Conservation (phyloP, 2,888 invertebrate species). For the Spialia ferax region DNA sequence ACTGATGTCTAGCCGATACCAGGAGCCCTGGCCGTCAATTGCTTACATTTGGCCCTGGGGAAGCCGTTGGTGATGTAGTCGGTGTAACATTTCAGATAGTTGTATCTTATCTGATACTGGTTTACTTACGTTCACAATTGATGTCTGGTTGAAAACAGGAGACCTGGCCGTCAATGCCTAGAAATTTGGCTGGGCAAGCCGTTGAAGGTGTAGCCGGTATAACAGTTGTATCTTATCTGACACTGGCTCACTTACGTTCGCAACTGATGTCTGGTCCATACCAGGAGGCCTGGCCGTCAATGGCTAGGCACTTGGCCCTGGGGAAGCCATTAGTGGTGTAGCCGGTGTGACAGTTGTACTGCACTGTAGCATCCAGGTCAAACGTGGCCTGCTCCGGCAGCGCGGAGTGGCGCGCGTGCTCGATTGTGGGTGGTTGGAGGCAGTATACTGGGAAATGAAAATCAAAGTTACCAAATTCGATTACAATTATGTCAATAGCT, state of each 20-base stretch:
- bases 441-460: conserved; percentile 89
- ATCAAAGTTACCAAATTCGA: too few species aligned
- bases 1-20: conserved; percentile 98
- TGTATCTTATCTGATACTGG: neutral
- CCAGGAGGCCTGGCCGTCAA: conserved; percentile 97
- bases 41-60: conserved; percentile 96
- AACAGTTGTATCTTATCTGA: too few species aligned
- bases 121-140: conserved; percentile 95
- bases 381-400: conserved; percentile 95
- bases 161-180: conserved; percentile 95
- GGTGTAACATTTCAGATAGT: too few species aligned
- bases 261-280: conserved; percentile 98
- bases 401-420: conserved; percentile 96
- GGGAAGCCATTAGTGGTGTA: conserved; percentile 97
- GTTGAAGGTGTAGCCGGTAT: conserved; percentile 96
- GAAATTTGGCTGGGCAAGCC: conserved; percentile 98
- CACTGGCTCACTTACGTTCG: conserved; percentile 90
- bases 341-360: conserved; percentile 98
- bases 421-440: conserved; percentile 93
- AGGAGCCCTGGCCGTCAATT: conserved; percentile 95
- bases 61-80: conserved; percentile 98
- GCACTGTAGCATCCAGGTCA: conserved; percentile 95
- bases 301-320: conserved; percentile 96
- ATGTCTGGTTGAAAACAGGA: conserved; percentile 99
- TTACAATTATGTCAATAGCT: too few species aligned